phyloP scores from a whole-genome alignment of 2,797 vertebrate species.

The Catamblyrhynchus diadema region DNA sequence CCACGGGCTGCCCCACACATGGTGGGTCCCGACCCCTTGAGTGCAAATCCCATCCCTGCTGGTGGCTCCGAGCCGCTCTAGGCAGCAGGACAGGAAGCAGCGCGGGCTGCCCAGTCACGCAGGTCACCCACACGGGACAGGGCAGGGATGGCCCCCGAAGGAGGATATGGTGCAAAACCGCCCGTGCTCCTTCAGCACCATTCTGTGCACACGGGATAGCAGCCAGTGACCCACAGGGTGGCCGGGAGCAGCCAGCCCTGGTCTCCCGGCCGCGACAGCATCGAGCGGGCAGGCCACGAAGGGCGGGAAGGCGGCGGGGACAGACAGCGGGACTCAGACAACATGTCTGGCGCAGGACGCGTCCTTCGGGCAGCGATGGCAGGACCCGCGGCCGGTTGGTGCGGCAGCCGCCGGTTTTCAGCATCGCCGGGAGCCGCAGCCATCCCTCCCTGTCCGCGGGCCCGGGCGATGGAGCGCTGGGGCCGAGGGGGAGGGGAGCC shows the following conservation, averaged over 20 bases:
- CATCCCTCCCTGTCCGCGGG: neutral
- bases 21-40: neutral
- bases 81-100: neutral
- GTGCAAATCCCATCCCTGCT: fast-evolving
- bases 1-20: neutral
- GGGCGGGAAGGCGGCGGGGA: neutral
- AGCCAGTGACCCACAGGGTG: neutral
- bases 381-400: neutral
- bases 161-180: fast-evolving
- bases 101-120: neutral
- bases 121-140: neutral
- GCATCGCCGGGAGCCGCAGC: neutral
- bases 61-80: neutral
- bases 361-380: neutral
- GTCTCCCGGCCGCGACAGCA: neutral
- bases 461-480: neutral
- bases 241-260: neutral
- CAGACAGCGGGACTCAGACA: neutral
- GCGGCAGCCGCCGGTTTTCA: neutral
- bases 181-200: neutral
- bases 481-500: neutral
- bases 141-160: neutral
- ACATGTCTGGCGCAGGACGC: neutral
- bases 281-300: neutral
- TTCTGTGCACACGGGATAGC: fast-evolving